phyloP scores from a whole-genome alignment of 2,888 invertebrate genomes.

The Xestoiulus laeticollis region DNA sequence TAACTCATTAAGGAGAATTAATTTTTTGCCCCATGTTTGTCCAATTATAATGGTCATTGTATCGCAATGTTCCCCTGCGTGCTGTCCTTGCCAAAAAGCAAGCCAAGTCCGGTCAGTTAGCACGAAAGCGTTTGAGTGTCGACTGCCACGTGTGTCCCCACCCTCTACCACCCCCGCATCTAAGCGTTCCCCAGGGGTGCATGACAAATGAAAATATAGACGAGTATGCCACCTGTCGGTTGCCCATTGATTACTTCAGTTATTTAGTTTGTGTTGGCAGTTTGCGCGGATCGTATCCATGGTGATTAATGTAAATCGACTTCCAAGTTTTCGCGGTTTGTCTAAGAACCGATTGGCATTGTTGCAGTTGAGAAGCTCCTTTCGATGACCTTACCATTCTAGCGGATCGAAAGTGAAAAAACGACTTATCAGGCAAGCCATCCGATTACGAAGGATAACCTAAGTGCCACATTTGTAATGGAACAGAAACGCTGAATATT shows the following conservation, averaged over 20 bases:
- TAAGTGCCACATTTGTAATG: not conserved
- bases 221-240: conserved; percentile 48
- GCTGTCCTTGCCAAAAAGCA: conserved; percentile 8
- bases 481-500: not conserved
- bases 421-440: not conserved
- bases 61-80: not conserved
- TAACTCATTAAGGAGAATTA: conserved; percentile 21
- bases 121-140: conserved; percentile 24
- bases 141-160: not conserved
- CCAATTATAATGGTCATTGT: conserved; percentile 37
- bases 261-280: conserved; percentile 45
- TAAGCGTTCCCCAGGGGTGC: conserved; percentile 20
- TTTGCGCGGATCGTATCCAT: conserved; percentile 46
- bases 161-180: not conserved
- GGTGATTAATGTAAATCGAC: conserved; percentile 27
- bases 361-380: not conserved
- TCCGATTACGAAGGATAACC: not conserved
- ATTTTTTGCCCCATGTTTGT: conserved; percentile 8
- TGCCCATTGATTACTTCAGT: conserved; percentile 47
- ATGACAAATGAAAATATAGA: conserved; percentile 44
- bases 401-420: not conserved
- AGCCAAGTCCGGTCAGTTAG: not conserved
- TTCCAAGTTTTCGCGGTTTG: not conserved
- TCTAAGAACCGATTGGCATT: conserved; percentile 27
- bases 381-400: not conserved